phyloP scores from a whole-genome alignment of 2,797 vertebrate genomes.

The Sebastes wilsoni region DNA sequence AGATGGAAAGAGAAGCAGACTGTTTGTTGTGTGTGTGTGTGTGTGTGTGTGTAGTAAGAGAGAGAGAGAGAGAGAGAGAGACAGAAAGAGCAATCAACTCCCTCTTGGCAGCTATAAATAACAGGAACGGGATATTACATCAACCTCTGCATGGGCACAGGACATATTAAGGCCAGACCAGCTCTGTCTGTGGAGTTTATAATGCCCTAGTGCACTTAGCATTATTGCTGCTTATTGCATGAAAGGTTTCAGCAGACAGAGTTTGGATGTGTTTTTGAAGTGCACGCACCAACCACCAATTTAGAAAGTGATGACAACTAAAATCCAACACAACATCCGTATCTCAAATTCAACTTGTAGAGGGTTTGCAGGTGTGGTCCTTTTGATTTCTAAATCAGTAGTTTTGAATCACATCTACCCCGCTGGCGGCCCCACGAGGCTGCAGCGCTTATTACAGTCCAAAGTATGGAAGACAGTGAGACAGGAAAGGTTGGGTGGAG shows the following conservation, averaged over 20 bases:
- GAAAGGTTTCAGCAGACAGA: neutral
- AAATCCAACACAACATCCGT: neutral
- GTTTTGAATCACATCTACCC: neutral
- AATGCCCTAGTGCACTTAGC: constrained; percentile 31
- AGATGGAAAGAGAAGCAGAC: neutral
- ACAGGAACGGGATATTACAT: constrained; percentile 64
- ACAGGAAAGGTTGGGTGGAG: neutral
- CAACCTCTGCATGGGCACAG: constrained; percentile 36
- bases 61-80: neutral
- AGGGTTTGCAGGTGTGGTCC: neutral
- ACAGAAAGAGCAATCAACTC: constrained; percentile 10
- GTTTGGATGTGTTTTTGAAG: neutral
- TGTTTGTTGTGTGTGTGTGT: neutral
- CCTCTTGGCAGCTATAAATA: constrained; percentile 61
- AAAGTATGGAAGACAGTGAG: neutral
- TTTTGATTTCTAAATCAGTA: neutral
- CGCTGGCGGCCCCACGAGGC: neutral
- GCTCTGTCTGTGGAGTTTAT: constrained; percentile 36
- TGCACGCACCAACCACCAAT: neutral
- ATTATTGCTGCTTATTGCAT: constrained; percentile 38
- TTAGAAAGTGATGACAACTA: neutral
- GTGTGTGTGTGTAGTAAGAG: neutral
- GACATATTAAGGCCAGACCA: constrained; percentile 48
- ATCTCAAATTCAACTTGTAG: neutral
- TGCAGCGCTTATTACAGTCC: neutral